phyloP scores from a whole-genome alignment of 2,888 invertebrate genomes.

The Sphinx pinastri region DNA sequence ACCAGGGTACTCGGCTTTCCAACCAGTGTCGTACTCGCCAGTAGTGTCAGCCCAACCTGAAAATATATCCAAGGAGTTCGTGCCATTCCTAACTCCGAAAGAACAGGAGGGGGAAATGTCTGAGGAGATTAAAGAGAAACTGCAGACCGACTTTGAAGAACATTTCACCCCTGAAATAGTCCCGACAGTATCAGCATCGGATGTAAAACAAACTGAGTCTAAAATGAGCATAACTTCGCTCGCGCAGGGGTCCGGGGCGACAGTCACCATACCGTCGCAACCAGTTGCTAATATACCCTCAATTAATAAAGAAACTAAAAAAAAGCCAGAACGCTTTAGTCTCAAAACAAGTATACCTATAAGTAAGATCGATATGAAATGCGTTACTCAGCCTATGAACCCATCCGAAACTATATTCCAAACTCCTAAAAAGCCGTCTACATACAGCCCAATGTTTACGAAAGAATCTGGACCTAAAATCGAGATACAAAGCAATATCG shows the following conservation, averaged over 20 bases:
- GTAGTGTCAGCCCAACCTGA: constrained; percentile 51
- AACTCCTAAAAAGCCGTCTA: constrained; percentile 40
- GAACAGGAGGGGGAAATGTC: constrained; percentile 44
- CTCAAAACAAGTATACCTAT: constrained; percentile 80
- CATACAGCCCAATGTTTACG: constrained; percentile 50
- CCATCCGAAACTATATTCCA: constrained; percentile 35
- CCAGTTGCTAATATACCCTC: constrained; percentile 4
- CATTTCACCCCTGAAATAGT: constrained; percentile 69
- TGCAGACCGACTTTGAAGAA: constrained; percentile 71
- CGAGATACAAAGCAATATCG: constrained; percentile 75
- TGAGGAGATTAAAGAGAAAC: constrained; percentile 43
- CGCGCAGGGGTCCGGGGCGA: constrained; percentile 65
- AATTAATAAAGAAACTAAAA: constrained; percentile 53
- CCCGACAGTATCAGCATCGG: constrained; percentile 49
- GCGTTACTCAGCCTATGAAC: constrained; percentile 48
- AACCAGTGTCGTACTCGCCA: constrained; percentile 66
- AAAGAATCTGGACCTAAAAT: constrained; percentile 52
- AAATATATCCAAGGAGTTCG: constrained; percentile 53
- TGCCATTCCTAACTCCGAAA: constrained; percentile 42
- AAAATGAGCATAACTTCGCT: constrained; percentile 67
- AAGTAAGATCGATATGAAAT: constrained; percentile 78
- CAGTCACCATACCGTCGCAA: constrained; percentile 53
- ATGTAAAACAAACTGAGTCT: constrained; percentile 52
- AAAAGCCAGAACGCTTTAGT: constrained; percentile 73
- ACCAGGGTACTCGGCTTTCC: constrained; percentile 78